phyloP scores from a whole-genome alignment of 2,888 invertebrate species.

The Hypena proboscidalis region DNA sequence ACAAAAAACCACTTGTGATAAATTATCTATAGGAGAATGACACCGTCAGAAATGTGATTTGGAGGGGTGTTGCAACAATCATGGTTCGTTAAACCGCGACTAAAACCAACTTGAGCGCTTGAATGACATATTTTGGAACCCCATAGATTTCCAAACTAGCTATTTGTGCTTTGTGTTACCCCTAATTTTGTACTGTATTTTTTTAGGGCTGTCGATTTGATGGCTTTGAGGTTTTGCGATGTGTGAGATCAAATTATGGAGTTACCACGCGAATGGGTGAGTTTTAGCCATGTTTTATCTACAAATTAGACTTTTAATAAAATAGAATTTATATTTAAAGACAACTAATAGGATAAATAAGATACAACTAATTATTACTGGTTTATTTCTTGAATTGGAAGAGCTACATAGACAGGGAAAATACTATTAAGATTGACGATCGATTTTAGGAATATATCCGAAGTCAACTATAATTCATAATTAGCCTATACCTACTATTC shows the following conservation, averaged over 20 bases:
- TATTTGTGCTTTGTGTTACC: constrained; percentile 49
- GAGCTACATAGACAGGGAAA: too few species aligned
- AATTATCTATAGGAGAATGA: constrained; percentile 62
- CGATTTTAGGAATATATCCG: too few species aligned
- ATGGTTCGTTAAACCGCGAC: constrained; percentile 77
- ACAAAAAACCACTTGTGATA: constrained; percentile 58
- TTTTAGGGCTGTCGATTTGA: constrained; percentile 33
- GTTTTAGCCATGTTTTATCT: not conserved
- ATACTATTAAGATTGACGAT: too few species aligned
- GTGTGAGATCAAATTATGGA: not conserved
- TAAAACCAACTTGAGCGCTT: constrained; percentile 55
- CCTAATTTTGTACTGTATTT: constrained; percentile 44
- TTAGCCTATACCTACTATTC: too few species aligned
- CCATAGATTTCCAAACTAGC: constrained; percentile 54
- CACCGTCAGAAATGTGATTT: constrained; percentile 69
- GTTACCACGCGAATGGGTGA: not conserved
- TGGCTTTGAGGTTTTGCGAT: not conserved
- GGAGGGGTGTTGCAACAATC: constrained; percentile 74
- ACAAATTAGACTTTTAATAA: too few species aligned
- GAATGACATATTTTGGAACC: constrained; percentile 60
- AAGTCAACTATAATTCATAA: too few species aligned
- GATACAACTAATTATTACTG: too few species aligned
- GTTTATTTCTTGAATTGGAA: too few species aligned
- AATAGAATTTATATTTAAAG: too few species aligned
- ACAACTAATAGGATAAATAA: too few species aligned